Conservation (phyloP, 2,888 invertebrate species). For the Rhorus exstirpatorius region DNA sequence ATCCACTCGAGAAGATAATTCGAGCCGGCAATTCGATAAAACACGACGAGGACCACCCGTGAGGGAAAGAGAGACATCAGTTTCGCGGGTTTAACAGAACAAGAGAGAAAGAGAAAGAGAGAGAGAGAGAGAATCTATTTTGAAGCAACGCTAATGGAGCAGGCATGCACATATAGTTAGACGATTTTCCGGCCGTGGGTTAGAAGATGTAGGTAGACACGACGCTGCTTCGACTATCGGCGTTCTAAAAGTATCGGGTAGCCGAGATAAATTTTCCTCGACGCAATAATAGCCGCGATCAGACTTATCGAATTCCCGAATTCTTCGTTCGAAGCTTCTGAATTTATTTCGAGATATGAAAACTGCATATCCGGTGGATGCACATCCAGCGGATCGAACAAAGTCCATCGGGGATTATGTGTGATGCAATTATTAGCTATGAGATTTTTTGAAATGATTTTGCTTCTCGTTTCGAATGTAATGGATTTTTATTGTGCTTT, state of each 20-base stretch:
- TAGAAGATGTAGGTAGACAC: conserved; percentile 56
- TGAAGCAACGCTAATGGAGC: conserved; percentile 47
- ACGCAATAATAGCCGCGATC: conserved; percentile 48
- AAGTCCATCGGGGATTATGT: too few relatives aligned
- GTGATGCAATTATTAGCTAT: too few relatives aligned
- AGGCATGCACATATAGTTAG: conserved; percentile 8
- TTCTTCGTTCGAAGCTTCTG: conserved; percentile 40
- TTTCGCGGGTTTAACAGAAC: conserved; percentile 15
- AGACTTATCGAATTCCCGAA: conserved; percentile 59
- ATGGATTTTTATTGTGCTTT: too few relatives aligned
- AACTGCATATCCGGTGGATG: background rate
- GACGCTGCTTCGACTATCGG: conserved; percentile 52
- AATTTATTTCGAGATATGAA: background rate
- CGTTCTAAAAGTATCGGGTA: conserved; percentile 67
- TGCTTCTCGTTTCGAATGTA: background rate
- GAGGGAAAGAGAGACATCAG: conserved; percentile 36
- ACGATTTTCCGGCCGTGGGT: conserved; percentile 12
- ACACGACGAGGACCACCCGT: conserved; percentile 53
- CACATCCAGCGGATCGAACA: too few relatives aligned
- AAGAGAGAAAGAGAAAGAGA: background rate
- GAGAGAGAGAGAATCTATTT: conserved; percentile 57
- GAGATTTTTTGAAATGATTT: too few relatives aligned
- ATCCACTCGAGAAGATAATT: conserved; percentile 26
- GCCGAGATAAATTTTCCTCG: conserved; percentile 65
- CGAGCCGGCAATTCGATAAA: conserved; percentile 42